Evolutionary conservation across 1,140 invertebrate genomes (phyloP).

Genomic region (Octopus sinensis): DNA sequence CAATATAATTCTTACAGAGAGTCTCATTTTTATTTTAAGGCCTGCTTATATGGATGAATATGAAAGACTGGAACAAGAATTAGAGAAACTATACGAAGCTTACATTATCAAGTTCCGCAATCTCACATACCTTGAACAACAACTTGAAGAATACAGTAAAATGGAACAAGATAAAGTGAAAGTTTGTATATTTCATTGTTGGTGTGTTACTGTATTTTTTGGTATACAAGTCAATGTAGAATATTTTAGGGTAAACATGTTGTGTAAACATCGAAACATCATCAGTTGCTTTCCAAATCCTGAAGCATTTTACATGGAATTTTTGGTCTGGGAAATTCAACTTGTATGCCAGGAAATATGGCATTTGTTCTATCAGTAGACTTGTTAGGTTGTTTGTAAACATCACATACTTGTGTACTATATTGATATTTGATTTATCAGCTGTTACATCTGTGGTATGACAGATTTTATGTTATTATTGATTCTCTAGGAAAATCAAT

Average conservation of each 20-base stretch:
- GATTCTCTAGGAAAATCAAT: slow-evolving; percentile 49
- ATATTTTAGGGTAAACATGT: no score
- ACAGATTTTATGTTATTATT: slow-evolving; percentile 22
- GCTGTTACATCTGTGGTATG: neutral
- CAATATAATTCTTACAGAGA: neutral
- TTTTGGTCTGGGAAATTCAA: no score
- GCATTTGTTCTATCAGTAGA: no score
- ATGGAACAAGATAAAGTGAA: slow-evolving; percentile 71
- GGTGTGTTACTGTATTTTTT: no score
- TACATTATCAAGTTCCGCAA: slow-evolving; percentile 86
- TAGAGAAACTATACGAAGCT: slow-evolving; percentile 79
- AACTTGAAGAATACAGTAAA: slow-evolving; percentile 70
- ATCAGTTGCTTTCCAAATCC: no score
- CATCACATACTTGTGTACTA: no score
- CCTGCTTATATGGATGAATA: slow-evolving; percentile 97
- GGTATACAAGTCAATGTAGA: no score
- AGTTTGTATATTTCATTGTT: slow-evolving; percentile 47
- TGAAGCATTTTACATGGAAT: no score
- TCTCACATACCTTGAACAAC: slow-evolving; percentile 76
- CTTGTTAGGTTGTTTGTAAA: no score
- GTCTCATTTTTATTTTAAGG: slow-evolving; percentile 57
- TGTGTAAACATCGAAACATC: no score
- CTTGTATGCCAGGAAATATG: no score
- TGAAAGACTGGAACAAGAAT: slow-evolving; percentile 82
- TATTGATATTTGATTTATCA: no score